phyloP scores from a whole-genome alignment of 1,140 invertebrate species.

The Goniozus legneri region DNA sequence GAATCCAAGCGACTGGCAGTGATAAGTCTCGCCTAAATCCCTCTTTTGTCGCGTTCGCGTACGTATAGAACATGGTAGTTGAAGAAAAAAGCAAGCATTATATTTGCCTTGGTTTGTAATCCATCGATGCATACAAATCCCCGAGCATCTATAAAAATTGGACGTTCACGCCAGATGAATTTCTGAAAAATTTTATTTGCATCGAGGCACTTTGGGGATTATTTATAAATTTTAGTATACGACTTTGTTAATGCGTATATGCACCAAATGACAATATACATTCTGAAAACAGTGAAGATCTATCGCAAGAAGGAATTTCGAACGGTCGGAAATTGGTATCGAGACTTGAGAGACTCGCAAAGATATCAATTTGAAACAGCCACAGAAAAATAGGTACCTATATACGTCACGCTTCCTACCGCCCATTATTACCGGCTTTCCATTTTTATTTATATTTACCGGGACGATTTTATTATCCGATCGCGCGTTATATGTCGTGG shows the following conservation, averaged over 20 bases:
- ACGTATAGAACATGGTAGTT: too few species aligned
- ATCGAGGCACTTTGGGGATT: too few species aligned
- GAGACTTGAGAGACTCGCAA: too few species aligned
- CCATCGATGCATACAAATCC: constrained; percentile 33
- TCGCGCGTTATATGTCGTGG: not conserved
- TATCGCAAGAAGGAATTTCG: too few species aligned
- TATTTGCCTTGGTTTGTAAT: constrained; percentile 27
- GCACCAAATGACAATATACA: too few species aligned
- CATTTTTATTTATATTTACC: constrained; percentile 45
- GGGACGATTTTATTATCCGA: not conserved
- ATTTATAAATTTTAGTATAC: too few species aligned
- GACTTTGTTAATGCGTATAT: too few species aligned
- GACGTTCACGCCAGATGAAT: too few species aligned
- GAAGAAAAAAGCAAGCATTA: constrained; percentile 23
- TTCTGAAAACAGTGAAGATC: too few species aligned
- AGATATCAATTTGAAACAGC: constrained; percentile 49
- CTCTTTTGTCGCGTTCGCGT: constrained; percentile 29
- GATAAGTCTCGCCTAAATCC: constrained; percentile 36
- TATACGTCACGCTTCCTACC: constrained; percentile 47
- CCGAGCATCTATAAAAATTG: constrained; percentile 24
- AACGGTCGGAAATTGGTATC: too few species aligned
- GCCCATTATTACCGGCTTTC: constrained; percentile 45
- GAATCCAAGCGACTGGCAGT: too few species aligned
- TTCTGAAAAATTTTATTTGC: too few species aligned
- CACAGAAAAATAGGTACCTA: constrained; percentile 25